Conservation (phyloP, 2,113 vertebrate genomes). For the Dolichotis patagonum region DNA sequence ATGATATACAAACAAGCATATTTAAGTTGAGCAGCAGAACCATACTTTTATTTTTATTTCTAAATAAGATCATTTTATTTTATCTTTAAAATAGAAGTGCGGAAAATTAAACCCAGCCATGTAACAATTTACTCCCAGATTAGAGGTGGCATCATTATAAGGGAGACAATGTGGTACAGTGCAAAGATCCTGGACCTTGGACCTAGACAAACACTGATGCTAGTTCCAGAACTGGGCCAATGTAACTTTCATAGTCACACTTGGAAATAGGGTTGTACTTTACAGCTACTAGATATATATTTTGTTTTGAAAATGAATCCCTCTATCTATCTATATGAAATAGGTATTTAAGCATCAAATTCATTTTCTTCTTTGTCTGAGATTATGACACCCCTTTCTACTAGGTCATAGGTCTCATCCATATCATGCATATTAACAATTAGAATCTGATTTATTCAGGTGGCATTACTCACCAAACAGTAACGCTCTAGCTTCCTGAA, state of each 20-base stretch:
- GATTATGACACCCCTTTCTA: neutral
- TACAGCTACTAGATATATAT: neutral
- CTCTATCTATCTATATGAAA: neutral
- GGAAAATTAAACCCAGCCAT: neutral
- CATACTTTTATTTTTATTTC: neutral
- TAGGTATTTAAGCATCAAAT: neutral
- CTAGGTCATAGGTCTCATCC: neutral
- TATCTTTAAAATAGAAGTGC: neutral
- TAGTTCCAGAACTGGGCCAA: neutral
- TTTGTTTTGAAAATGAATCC: constrained; percentile 12
- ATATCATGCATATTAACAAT: neutral
- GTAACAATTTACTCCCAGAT: neutral
- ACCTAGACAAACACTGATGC: neutral
- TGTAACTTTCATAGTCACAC: neutral
- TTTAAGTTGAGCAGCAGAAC: neutral
- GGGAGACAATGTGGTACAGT: neutral
- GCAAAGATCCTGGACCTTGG: neutral
- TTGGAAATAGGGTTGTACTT: neutral
- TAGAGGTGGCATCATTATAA: neutral
- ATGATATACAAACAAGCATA: neutral
- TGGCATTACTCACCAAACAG: neutral
- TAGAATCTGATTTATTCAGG: neutral
- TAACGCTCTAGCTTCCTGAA: neutral
- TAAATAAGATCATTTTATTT: neutral
- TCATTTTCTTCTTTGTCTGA: neutral